A percentile compares a stretch with the other conserved stretches of the same genome.
These are phyloP conservation scores for Leptodactylus fuscus DNA, from an alignment of 2,113 vertebrate species.

Conservation along the genomic window DNA sequence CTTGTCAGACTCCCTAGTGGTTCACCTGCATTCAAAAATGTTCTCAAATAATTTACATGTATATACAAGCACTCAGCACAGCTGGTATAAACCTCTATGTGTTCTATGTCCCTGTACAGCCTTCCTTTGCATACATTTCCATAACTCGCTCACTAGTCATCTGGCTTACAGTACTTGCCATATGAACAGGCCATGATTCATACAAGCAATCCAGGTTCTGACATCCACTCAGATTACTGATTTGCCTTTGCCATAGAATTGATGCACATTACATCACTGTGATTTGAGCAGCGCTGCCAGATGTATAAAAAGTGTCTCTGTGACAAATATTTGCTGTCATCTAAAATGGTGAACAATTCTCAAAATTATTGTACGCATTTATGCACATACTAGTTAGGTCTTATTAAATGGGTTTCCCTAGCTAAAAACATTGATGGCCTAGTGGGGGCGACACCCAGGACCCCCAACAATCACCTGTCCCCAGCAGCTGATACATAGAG, in stretches of 20 bases:
- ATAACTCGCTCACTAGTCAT: background rate
- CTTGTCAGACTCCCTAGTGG: background rate
- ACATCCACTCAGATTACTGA: background rate
- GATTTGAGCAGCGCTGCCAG: too few relatives aligned
- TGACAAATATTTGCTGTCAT: too few relatives aligned
- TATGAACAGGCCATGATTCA: slow-evolving; percentile 14
- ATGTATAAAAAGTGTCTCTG: too few relatives aligned
- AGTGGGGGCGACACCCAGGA: too few relatives aligned
- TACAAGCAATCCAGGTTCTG: background rate
- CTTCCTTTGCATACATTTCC: slow-evolving; percentile 48
- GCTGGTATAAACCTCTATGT: background rate
- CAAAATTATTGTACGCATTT: too few relatives aligned
- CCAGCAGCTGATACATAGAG: too few relatives aligned
- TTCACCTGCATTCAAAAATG: slow-evolving; percentile 58
- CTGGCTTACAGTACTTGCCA: background rate
- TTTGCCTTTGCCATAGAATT: background rate
- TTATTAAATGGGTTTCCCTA: too few relatives aligned
- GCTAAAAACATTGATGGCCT: too few relatives aligned
- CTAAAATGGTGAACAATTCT: too few relatives aligned
- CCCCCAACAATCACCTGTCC: too few relatives aligned
- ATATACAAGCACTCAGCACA: slow-evolving; percentile 6
- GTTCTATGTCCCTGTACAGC: background rate
- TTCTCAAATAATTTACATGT: slow-evolving; percentile 48
- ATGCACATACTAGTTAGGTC: too few relatives aligned
- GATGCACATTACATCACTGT: too few relatives aligned